phyloP scores from a whole-genome alignment of 1,140 invertebrate species.

The Scylla paramamosain region DNA sequence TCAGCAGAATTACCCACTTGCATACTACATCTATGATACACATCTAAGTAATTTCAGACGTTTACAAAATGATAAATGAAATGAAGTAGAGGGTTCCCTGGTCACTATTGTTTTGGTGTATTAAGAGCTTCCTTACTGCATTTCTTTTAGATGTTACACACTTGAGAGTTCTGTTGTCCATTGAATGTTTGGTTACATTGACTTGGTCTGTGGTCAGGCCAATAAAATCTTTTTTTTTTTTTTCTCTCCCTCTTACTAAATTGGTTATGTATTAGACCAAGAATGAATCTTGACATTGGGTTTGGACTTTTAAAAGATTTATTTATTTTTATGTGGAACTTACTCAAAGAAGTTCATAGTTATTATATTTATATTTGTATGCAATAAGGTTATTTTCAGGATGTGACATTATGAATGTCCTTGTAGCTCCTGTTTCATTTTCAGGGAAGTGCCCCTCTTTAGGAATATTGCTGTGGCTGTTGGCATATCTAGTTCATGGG shows the following conservation, averaged over 20 bases:
- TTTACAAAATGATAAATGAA: not conserved
- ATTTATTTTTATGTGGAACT: not conserved
- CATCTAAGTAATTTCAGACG: not conserved
- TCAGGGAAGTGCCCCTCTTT: not conserved
- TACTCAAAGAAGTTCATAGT: not conserved
- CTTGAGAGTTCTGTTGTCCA: no score
- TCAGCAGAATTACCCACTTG: not conserved
- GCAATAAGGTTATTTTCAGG: not conserved
- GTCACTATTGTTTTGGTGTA: not conserved
- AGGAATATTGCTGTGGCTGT: not conserved
- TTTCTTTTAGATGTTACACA: no score
- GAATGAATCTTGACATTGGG: no score
- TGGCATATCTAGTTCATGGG: conserved; percentile 21
- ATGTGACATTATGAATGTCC: not conserved
- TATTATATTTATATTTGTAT: not conserved
- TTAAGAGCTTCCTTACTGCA: no score
- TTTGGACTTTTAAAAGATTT: not conserved
- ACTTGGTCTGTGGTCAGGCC: no score
- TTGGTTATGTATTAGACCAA: no score
- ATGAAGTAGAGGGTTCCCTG: not conserved
- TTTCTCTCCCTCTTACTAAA: no score
- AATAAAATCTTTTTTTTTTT: no score
- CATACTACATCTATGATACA: not conserved
- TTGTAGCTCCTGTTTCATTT: not conserved
- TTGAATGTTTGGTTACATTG: no score